Base-by-base conservation (phyloP, 1,140 invertebrate species). In the Formica exsecta region DNA sequence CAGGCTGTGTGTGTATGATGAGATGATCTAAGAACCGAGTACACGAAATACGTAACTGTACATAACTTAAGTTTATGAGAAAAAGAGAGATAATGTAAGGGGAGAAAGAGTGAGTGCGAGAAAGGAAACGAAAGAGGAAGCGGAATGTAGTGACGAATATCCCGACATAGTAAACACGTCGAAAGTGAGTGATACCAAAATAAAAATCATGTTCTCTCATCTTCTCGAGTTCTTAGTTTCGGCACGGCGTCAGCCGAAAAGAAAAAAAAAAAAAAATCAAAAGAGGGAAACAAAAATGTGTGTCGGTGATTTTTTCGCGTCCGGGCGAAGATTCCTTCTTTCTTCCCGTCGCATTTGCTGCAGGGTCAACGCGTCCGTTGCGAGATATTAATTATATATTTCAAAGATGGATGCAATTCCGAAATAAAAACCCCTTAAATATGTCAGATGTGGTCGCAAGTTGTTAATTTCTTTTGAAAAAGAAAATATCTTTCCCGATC, bases 351-450 rank as follows among this genome's bases (percentile, higher is more conserved):
- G 71, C 73, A 87, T 79, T 87, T 77, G 48, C 62, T 85, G 83
- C 85, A 66, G 76, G 65, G 66, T 86, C 77, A 70, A 86, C 51
- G 59, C 65, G 68, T 84, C 79, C 79, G 84, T 66, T 77, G 65
- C 59, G 74, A 62, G 75, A 86, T 79, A 86, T 87, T 87, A 74
- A 79, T 87, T 87, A 79, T 87, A 79, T 79, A 87, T 79, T 86
- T 86, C 65, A 65, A 86, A 71, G 36, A 80, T 73, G 74, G 75
- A 77, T 86, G 65, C 65, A 80, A 86, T 86, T 86, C 81, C 66
- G 74, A 87, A 86, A 86, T 85, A 87, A 87, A 87, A 86, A 79
- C 64, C 48, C 71, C 83, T 61, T 83, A 83, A 83, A 74, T 73
- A 83, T 83, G 79, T 83, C 68, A 83, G 3, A 73, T 48, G 48